phyloP scores from a whole-genome alignment of 2,113 vertebrate genomes.

The Melierax canorus region DNA sequence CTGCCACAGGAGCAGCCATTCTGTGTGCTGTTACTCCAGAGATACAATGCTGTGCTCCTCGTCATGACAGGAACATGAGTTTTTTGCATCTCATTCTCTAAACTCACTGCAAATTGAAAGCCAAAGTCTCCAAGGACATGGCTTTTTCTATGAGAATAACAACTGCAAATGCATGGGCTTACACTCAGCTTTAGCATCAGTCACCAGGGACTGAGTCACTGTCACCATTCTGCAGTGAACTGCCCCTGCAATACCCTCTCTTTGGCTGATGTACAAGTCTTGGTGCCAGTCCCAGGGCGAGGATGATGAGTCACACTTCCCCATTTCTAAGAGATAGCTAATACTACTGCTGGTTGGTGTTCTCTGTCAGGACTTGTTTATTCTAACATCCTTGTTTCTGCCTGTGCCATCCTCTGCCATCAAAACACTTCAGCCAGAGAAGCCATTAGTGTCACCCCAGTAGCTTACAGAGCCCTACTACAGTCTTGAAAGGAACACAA shows the following conservation, averaged over 20 bases:
- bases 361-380: neutral
- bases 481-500: neutral
- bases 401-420: neutral
- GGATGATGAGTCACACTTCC: neutral
- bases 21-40: neutral
- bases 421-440: neutral
- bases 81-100: neutral
- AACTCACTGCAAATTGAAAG: neutral
- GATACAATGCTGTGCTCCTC: fast-evolving
- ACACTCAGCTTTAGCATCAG: neutral
- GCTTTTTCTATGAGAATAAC: neutral
- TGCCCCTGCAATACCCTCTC: neutral
- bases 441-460: neutral
- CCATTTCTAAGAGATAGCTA: neutral
- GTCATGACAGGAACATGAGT: neutral
- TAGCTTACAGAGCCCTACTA: neutral
- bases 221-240: neutral
- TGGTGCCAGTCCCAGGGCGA: neutral
- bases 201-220: neutral
- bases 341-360: neutral
- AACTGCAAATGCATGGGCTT: neutral
- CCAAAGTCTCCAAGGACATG: neutral
- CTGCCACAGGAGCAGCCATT: neutral
- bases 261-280: neutral
- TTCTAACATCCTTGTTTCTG: neutral